Conservation (phyloP, 2,113 vertebrate species). For the Cottus gobio region DNA sequence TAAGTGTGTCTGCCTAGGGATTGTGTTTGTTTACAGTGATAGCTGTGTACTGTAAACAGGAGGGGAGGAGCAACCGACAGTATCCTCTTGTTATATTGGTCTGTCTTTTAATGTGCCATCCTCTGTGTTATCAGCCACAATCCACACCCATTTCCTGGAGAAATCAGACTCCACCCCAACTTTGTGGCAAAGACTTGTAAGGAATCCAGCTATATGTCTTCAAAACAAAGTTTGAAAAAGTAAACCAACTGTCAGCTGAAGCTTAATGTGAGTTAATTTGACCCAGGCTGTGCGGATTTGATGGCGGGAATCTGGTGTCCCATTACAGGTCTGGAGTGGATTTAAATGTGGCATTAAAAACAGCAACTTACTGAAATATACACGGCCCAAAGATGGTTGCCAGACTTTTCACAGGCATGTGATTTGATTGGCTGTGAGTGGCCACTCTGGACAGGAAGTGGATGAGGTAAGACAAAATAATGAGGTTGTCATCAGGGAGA, state of each 20-base stretch:
- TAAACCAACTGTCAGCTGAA: conserved; percentile 1
- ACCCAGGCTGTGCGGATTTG: background rate
- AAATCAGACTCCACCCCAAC: conserved; percentile 26
- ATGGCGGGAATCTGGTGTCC: background rate
- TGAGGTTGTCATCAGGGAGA: conserved; percentile 77
- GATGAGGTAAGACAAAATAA: conserved; percentile 81
- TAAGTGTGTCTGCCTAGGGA: conserved; percentile 17
- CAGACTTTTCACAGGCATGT: conserved; percentile 87
- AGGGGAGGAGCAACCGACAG: conserved; percentile 39
- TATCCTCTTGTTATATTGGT: conserved; percentile 26
- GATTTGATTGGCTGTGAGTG: conserved; percentile 81
- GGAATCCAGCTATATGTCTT: background rate
- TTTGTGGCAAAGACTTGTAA: background rate
- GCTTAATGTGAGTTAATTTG: background rate
- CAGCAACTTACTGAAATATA: conserved; percentile 83
- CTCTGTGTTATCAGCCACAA: conserved; percentile 35
- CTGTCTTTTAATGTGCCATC: conserved; percentile 22
- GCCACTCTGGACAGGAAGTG: conserved; percentile 84
- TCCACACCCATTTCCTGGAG: conserved; percentile 63
- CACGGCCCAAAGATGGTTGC: conserved; percentile 86
- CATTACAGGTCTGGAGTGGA: conserved; percentile 2
- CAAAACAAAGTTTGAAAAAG: background rate
- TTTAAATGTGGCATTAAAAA: conserved; percentile 27
- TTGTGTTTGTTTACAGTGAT: conserved; percentile 60
- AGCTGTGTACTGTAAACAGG: conserved; percentile 60